These are phyloP conservation scores for Manacus vitellinus DNA, from an alignment of 2,113 vertebrate genomes.

Conservation along the genomic window DNA sequence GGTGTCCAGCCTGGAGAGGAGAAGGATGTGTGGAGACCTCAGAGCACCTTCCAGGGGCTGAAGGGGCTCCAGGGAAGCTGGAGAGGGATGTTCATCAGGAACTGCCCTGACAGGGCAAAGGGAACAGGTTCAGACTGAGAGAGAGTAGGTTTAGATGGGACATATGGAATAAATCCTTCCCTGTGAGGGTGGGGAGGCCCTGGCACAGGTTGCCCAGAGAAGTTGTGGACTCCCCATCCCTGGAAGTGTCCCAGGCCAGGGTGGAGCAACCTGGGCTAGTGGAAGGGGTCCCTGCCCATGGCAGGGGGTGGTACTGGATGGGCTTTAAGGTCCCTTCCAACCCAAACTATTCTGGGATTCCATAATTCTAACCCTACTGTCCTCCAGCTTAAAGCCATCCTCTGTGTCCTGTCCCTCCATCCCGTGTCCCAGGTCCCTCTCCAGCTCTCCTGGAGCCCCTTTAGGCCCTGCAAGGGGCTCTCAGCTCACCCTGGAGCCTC, in stretches of 20 bases:
- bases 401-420: background rate
- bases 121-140: background rate
- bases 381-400: background rate
- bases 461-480: background rate
- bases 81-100: background rate
- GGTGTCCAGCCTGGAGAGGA: background rate
- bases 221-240: background rate
- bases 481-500: background rate
- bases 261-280: background rate
- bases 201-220: background rate
- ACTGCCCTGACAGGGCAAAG: background rate
- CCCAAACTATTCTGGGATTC: background rate
- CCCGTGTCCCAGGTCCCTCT: background rate
- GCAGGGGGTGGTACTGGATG: background rate
- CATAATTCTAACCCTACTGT: background rate
- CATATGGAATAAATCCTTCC: background rate
- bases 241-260: background rate
- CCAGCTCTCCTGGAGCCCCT: background rate
- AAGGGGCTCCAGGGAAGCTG: too few relatives aligned
- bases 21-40: background rate
- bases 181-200: background rate
- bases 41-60: background rate
- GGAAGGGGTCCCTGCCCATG: background rate
- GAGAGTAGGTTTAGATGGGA: rapidly evolving
- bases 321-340: background rate